Conservation (phyloP, 2,888 invertebrate genomes). For the Stenurella melanura region DNA sequence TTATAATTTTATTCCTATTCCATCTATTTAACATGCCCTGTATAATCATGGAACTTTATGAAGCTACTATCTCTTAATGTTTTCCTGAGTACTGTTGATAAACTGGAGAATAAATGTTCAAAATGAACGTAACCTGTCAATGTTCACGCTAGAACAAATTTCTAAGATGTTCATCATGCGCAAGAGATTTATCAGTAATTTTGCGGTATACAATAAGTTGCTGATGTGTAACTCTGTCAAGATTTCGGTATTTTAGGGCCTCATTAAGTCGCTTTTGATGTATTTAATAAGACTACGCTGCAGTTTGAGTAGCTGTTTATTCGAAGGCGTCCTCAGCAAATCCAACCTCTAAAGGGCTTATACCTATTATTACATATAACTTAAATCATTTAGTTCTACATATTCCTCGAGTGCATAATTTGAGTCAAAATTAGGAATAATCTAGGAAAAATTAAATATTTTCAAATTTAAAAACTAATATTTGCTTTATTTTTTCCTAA, state of each 20-base stretch:
- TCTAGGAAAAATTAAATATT: too few species aligned
- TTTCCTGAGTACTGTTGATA: neutral
- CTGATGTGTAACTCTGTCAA: constrained; percentile 41
- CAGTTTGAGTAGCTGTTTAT: constrained; percentile 32
- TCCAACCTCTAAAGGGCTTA: constrained; percentile 1
- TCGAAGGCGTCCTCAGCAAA: constrained; percentile 7
- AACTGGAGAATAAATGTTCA: neutral
- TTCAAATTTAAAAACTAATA: too few species aligned
- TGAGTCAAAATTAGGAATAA: too few species aligned
- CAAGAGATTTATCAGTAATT: constrained; percentile 42
- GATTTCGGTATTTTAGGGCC: constrained; percentile 36
- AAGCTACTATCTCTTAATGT: neutral
- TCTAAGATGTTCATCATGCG: constrained; percentile 18
- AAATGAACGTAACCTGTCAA: neutral
- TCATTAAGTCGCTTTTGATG: constrained; percentile 45
- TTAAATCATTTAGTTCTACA: neutral
- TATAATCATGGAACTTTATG: neutral
- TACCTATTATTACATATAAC: neutral
- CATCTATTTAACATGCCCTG: neutral
- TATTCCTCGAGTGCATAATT: too few species aligned
- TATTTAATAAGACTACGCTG: constrained; percentile 37
- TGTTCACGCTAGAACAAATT: neutral
- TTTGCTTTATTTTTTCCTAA: too few species aligned
- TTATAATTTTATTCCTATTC: too few species aligned
- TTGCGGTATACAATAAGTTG: constrained; percentile 38